Percentiles rank a stretch among this genome's conserved stretches.
Conservation (phyloP, 2,888 invertebrate species). For the Xestia c-nigrum region DNA sequence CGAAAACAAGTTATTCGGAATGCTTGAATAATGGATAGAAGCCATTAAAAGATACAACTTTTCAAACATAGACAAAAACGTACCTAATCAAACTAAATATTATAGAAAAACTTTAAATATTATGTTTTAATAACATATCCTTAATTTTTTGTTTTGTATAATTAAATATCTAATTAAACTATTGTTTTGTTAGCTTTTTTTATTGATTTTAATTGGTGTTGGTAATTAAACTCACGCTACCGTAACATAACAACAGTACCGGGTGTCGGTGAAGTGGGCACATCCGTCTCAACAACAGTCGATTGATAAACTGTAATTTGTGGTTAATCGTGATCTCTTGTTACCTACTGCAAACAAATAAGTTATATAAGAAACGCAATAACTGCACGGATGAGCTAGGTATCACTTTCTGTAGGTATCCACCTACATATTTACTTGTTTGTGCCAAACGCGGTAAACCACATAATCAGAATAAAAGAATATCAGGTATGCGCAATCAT, state of each 20-base stretch:
- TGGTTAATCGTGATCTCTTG: conserved; percentile 48
- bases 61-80: background rate
- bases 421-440: background rate
- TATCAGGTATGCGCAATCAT: background rate
- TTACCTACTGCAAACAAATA: conserved; percentile 23
- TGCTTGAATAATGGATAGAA: background rate
- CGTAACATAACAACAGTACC: conserved; percentile 20
- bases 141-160: conserved; percentile 29
- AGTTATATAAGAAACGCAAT: conserved; percentile 36
- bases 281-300: conserved; percentile 44
- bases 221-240: conserved; percentile 33
- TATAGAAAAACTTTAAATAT: background rate
- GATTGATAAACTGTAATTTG: conserved; percentile 47
- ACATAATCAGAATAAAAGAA: background rate
- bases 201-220: conserved; percentile 25
- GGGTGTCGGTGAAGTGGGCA: background rate
- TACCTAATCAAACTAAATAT: background rate
- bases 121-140: background rate
- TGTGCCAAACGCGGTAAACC: conserved; percentile 10
- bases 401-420: background rate
- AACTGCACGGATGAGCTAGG: background rate
- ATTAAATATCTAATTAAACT: conserved; percentile 10
- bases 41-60: background rate
- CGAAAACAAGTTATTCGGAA: conserved; percentile 1
- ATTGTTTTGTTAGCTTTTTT: conserved; percentile 24